Conservation (phyloP, 2,888 invertebrate genomes). For the Tipula unca region DNA sequence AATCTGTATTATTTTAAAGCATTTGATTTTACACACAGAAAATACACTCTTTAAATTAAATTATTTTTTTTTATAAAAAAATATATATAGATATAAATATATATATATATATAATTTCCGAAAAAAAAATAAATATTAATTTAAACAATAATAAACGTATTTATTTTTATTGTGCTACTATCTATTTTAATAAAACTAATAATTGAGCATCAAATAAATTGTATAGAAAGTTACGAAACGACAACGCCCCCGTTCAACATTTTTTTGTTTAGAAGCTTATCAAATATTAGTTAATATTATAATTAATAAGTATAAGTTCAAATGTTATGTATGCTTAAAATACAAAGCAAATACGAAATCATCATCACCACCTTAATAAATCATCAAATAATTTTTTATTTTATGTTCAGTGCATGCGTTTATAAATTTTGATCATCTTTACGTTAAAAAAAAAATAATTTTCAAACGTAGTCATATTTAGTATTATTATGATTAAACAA, state of each 20-base stretch:
- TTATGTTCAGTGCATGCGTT: not conserved
- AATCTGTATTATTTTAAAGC: conserved; percentile 18
- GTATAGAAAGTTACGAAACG: not conserved
- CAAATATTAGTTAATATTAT: not conserved
- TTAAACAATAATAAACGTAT: not conserved
- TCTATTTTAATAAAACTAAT: not conserved
- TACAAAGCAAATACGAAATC: not conserved
- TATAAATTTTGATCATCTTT: not conserved
- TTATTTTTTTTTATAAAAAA: conserved; percentile 9
- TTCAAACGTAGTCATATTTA: not conserved
- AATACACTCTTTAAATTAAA: not conserved
- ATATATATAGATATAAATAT: too few species aligned
- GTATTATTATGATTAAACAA: conserved; percentile 2
- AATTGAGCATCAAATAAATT: not conserved
- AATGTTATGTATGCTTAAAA: not conserved
- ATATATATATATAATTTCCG: not conserved
- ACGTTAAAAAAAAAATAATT: not conserved
- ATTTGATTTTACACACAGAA: not conserved
- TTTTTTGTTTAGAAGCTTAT: not conserved
- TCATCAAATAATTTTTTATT: not conserved
- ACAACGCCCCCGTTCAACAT: not conserved
- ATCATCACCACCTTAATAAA: not conserved
- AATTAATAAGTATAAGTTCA: not conserved
- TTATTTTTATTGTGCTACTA: not conserved
- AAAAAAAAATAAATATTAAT: conserved; percentile 15